Base-by-base conservation (phyloP, 2,888 invertebrate species). In the Drosophila emarginata region DNA sequence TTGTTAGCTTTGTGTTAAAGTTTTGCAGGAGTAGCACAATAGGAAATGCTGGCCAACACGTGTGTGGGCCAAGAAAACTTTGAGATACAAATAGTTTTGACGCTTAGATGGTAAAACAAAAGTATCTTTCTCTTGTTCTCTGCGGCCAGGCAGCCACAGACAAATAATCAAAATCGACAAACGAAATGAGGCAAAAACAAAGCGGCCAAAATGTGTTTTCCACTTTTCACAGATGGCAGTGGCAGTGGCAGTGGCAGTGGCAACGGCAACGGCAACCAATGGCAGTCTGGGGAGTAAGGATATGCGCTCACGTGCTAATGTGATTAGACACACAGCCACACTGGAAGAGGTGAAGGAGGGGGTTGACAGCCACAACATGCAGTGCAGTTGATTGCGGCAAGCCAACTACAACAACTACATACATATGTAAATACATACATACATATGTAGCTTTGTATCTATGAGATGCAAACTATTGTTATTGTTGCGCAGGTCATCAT, bases 361-460 rank as follows among this genome's bases (percentile, higher is more conserved):
- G 73, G 72, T 68, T 52, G 67, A 63, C 68, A 84, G 81, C 88
- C 87, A 65, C 88, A 88, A 85, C 85, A 88, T 88, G 88, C 72
- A 87, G 85, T 85, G 88, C 85, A 87, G 82, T 88, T 85, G 88
- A 85, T 88, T 85, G 85, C 85, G 87, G 85, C 82, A 61, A 74
- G 68, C 77, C 76, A 74, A 39, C 74, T 32, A 32, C 32, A 28
- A n/a, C n/a, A 45, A 45, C 15, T 18, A 18, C 40, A 7, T 9
- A 18, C 40, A 28, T 28, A 28, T 5, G 4, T 6, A 26, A 4
- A 26, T 6, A 32, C 32, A 32, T 4, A 32, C 11, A 32, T 6
- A 32, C 32, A 28, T 28, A 53, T 45, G 61, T 64, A 64, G 74
- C 21, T 21, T 45, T 68, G 72, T 82, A 71, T 82, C 68, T 82